Evolutionary conservation across 2,113 vertebrate species (phyloP).

Genomic region (Myocastor coypus): DNA sequence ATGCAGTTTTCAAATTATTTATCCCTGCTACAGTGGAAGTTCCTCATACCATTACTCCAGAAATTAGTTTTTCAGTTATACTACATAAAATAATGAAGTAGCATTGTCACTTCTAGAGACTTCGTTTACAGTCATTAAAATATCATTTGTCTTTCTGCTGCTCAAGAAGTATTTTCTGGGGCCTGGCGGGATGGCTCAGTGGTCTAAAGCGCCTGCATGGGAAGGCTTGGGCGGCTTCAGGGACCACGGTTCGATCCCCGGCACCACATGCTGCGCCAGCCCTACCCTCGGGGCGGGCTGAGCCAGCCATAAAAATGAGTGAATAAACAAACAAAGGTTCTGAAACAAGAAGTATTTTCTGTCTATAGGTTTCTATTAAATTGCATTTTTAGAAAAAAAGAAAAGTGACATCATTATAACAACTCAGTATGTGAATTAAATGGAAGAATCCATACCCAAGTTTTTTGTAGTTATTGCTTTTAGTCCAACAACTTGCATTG

Average conservation of each 20-base stretch:
- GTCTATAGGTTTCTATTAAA: not conserved
- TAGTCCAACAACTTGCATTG: slow-evolving; percentile 97
- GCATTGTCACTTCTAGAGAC: slow-evolving; percentile 47
- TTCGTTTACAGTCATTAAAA: slow-evolving; percentile 32
- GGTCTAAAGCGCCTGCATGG: too few relatives aligned
- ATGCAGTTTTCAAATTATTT: slow-evolving; percentile 8
- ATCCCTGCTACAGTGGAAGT: not conserved
- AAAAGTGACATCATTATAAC: slow-evolving; percentile 27
- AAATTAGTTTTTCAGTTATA: slow-evolving; percentile 46
- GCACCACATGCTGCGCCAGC: too few relatives aligned
- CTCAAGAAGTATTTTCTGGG: not conserved
- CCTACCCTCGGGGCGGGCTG: too few relatives aligned
- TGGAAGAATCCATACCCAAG: slow-evolving; percentile 89
- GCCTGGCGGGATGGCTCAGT: too few relatives aligned
- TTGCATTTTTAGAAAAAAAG: not conserved
- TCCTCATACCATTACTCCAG: slow-evolving; percentile 2
- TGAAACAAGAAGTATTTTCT: too few relatives aligned
- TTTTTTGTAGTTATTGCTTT: slow-evolving; percentile 99
- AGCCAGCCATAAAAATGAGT: too few relatives aligned
- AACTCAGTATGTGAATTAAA: slow-evolving; percentile 50
- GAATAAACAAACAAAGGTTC: too few relatives aligned
- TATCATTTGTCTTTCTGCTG: not conserved
- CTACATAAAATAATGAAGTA: not conserved
- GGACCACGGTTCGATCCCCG: too few relatives aligned
- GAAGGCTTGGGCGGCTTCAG: too few relatives aligned